Evolutionary conservation across 2,888 invertebrate genomes (phyloP).

Genomic region (Rhimphoctona megacephalus): DNA sequence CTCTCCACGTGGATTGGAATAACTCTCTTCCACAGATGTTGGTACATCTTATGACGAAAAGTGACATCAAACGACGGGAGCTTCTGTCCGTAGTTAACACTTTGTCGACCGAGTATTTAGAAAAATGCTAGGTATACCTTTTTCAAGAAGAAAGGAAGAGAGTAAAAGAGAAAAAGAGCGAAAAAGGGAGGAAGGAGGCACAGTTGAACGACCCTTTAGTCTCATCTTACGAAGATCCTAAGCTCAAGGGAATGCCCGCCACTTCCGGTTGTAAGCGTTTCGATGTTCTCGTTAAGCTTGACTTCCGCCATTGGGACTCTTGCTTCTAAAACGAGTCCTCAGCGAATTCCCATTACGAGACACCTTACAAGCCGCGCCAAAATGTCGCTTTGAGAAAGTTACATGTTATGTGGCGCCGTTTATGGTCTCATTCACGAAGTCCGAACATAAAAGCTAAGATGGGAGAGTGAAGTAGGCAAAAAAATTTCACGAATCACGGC

Average conservation of each 20-base stretch:
- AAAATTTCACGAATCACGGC: background rate
- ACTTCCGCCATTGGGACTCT: constrained; percentile 10
- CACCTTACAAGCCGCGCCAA: constrained; percentile 1
- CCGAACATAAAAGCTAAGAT: background rate
- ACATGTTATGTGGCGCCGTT: constrained; percentile 27
- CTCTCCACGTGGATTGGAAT: background rate
- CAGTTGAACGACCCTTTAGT: constrained; percentile 1
- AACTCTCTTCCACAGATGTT: constrained; percentile 4
- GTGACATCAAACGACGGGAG: constrained; percentile 47
- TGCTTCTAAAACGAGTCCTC: constrained; percentile 9
- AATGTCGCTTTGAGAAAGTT: constrained; percentile 25
- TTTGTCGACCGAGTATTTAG: constrained; percentile 25
- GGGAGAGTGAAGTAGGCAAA: background rate
- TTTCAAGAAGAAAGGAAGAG: background rate
- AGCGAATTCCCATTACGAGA: constrained; percentile 31
- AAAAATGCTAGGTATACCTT: background rate
- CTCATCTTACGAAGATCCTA: constrained; percentile 20
- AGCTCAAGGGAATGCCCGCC: constrained; percentile 34
- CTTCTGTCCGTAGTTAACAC: constrained; percentile 17
- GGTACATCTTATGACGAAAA: constrained; percentile 37
- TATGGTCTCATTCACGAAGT: constrained; percentile 15
- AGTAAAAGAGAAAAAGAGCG: background rate
- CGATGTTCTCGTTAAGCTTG: constrained; percentile 53
- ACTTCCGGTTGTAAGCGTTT: constrained; percentile 55
- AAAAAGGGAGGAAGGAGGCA: background rate